These are phyloP conservation scores for Rynchops niger DNA, from an alignment of 2,113 vertebrate species.

Conservation along the genomic window DNA sequence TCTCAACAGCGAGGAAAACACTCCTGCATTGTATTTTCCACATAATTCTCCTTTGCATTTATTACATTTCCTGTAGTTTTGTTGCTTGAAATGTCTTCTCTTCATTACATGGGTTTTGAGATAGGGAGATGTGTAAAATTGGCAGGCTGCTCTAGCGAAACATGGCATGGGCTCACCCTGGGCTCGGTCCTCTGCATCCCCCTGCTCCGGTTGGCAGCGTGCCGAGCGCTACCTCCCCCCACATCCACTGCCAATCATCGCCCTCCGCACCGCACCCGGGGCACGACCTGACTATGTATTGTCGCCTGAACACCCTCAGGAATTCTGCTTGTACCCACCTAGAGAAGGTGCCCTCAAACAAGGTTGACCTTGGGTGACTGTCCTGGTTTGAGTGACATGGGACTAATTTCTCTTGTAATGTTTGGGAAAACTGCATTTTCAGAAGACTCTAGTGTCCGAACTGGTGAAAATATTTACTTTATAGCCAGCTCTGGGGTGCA, in stretches of 20 bases:
- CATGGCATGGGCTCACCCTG: not conserved
- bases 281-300: not conserved
- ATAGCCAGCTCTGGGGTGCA: not conserved
- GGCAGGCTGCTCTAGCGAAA: not conserved
- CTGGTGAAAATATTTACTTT: not conserved
- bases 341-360: not conserved
- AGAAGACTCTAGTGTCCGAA: not conserved
- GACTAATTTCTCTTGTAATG: not conserved
- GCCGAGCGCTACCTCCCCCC: not conserved
- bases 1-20: not conserved
- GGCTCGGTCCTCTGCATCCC: not conserved
- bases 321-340: not conserved
- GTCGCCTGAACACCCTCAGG: not conserved
- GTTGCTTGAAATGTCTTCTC: not conserved
- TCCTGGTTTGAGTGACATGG: not conserved
- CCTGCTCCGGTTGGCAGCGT: not conserved
- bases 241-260: not conserved
- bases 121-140: not conserved
- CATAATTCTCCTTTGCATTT: not conserved
- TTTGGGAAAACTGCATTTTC: not conserved
- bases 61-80: not conserved
- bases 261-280: not conserved
- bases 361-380: not conserved
- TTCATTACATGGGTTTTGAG: not conserved
- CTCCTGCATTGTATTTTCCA: not conserved